phyloP scores from a whole-genome alignment of 2,113 vertebrate genomes.

The Physeter macrocephalus region DNA sequence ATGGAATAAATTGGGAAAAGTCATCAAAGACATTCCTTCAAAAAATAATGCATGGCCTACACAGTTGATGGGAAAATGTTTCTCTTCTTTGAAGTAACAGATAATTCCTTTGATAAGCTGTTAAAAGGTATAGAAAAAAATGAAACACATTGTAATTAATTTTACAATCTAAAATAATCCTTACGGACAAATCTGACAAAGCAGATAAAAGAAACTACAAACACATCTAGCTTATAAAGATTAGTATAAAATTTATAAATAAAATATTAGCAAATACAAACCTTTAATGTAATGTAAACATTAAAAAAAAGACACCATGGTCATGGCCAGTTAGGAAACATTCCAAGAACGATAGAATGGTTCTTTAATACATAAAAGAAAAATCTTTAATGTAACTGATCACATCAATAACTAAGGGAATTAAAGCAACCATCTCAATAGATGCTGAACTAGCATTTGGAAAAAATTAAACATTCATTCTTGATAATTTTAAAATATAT shows the following conservation, averaged over 20 bases:
- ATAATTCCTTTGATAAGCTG: neutral
- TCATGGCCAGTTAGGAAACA: neutral
- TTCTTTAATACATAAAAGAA: neutral
- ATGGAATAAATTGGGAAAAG: neutral
- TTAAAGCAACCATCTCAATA: neutral
- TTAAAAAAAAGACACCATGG: neutral
- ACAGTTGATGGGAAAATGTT: neutral
- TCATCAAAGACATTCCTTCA: neutral
- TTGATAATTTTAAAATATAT: neutral
- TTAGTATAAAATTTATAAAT: neutral
- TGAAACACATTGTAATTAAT: neutral
- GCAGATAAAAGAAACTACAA: neutral
- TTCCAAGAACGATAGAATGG: neutral
- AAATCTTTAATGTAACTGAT: neutral
- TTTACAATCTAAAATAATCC: neutral
- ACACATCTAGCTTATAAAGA: neutral
- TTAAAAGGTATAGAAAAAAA: neutral
- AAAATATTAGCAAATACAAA: neutral
- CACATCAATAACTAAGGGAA: neutral
- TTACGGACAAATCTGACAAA: neutral
- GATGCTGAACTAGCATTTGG: neutral
- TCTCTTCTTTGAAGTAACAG: neutral
- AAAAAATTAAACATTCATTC: neutral
- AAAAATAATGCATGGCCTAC: neutral
- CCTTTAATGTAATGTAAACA: neutral